Evolutionary conservation across 2,797 vertebrate genomes (phyloP).

Genomic region (Myotis findleyi): DNA sequence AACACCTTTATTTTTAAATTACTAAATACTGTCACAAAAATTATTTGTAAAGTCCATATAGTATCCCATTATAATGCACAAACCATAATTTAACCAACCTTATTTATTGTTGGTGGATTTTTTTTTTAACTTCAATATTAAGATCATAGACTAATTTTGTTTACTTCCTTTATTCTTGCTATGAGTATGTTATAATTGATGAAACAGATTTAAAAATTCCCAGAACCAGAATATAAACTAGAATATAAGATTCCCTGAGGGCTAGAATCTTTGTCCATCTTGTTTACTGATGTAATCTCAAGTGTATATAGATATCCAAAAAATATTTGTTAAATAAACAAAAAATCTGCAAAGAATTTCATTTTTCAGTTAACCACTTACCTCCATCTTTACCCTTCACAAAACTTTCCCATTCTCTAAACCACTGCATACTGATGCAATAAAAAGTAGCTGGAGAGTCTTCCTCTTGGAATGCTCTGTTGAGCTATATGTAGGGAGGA

Average conservation of each 20-base stretch:
- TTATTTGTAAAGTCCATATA: constrained; percentile 41
- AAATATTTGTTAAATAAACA: constrained; percentile 22
- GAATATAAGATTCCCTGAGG: not conserved
- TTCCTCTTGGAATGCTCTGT: constrained; percentile 99
- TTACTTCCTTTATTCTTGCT: constrained; percentile 39
- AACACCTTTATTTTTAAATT: constrained; percentile 55
- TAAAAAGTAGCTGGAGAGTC: constrained; percentile 97
- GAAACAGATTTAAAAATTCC: not conserved
- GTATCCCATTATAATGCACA: not conserved
- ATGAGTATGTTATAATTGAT: constrained; percentile 29
- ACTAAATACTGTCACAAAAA: constrained; percentile 14
- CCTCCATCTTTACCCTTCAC: constrained; percentile 96
- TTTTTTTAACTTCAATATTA: constrained; percentile 43
- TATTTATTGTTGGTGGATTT: not conserved
- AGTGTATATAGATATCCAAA: not conserved
- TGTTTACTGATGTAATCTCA: not conserved
- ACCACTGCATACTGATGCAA: constrained; percentile 99
- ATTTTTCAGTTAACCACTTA: constrained; percentile 80
- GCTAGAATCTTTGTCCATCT: not conserved
- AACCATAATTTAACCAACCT: constrained; percentile 14
- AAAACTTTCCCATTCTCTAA: constrained; percentile 99
- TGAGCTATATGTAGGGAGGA: constrained; percentile 89
- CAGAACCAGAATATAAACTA: constrained; percentile 41
- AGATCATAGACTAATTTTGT: not conserved
- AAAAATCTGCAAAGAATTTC: constrained; percentile 23